Evolutionary conservation across 2,113 vertebrate species (phyloP).

Genomic region (Antigone vipio): DNA sequence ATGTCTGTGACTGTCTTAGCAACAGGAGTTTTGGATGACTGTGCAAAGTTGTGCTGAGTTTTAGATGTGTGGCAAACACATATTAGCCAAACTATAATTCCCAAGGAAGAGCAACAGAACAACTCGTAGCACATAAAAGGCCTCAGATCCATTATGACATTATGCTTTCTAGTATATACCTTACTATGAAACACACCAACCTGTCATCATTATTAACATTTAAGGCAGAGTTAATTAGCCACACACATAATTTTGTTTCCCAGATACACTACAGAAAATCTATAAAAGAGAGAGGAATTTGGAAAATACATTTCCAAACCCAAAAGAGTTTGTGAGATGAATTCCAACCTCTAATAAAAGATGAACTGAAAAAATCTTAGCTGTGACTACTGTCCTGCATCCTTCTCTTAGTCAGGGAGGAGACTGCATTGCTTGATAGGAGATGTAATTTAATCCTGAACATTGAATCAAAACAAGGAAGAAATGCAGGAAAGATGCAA

Average conservation of each 20-base stretch:
- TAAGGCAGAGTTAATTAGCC: background rate
- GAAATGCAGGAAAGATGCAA: background rate
- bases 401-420: background rate
- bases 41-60: background rate
- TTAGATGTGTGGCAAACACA: background rate
- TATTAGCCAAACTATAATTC: background rate
- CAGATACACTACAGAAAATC: background rate
- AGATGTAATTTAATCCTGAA: background rate
- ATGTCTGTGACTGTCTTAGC: background rate
- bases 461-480: background rate
- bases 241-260: background rate
- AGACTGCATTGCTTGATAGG: background rate
- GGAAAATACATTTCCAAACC: background rate
- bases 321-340: background rate
- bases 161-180: background rate
- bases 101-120: background rate
- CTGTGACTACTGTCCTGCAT: background rate
- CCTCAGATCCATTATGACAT: background rate
- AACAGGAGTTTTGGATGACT: background rate
- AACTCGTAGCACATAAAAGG: background rate
- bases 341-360: background rate
- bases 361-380: background rate
- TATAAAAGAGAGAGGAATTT: rapidly evolving
- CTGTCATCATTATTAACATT: background rate
- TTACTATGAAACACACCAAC: background rate